Conservation (phyloP, 2,113 vertebrate species). For the Saguinus midas region DNA sequence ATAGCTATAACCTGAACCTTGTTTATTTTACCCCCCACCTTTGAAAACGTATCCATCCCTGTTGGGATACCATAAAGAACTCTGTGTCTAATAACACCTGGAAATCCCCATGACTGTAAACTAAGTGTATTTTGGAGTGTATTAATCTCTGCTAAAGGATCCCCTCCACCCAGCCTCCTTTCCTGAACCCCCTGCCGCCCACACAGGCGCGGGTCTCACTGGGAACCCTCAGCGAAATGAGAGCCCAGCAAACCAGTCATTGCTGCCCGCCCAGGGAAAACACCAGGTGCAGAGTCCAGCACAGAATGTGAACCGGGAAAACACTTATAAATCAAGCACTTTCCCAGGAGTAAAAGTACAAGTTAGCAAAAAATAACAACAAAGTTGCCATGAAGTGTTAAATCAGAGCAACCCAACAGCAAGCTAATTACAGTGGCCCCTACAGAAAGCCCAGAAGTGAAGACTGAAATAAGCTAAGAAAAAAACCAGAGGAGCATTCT, state of each 20-base stretch:
- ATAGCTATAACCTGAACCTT: conserved; percentile 1
- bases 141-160: conserved; percentile 55
- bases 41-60: conserved; percentile 54
- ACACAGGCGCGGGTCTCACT: not conserved
- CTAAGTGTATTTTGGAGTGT: conserved; percentile 8
- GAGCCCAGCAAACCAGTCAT: conserved; percentile 11
- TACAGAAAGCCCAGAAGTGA: not conserved
- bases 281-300: conserved; percentile 54
- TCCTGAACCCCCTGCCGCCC: conserved; percentile 18
- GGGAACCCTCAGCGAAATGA: conserved; percentile 46
- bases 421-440: conserved; percentile 14
- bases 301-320: conserved; percentile 12
- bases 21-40: conserved; percentile 49
- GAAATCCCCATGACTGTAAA: conserved; percentile 32
- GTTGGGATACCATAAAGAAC: conserved; percentile 17
- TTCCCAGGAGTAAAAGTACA: conserved; percentile 50
- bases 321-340: conserved; percentile 56
- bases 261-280: not conserved
- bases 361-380: conserved; percentile 46
- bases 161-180: not conserved
- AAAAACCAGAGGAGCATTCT: not conserved
- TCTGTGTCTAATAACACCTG: conserved; percentile 57
- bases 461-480: not conserved
- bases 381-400: conserved; percentile 25
- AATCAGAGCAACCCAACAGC: conserved; percentile 15